Conservation (phyloP, 2,888 invertebrate genomes). For the Leptinotarsa peninsularis region DNA sequence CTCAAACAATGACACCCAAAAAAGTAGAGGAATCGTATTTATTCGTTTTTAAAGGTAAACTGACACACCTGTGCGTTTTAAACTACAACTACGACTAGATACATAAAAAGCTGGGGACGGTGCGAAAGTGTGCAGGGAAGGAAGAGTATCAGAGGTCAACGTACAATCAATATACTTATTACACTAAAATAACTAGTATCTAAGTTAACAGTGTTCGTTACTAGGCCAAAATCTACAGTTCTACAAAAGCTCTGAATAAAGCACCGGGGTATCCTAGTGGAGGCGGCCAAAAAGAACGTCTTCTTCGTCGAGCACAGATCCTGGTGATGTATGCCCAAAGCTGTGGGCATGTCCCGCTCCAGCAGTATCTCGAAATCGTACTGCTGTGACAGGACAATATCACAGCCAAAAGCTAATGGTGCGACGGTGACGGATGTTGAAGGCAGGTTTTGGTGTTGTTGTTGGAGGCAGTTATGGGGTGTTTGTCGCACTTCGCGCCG, state of each 20-base stretch:
- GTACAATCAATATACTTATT: conserved; percentile 48
- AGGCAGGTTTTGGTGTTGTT: conserved; percentile 33
- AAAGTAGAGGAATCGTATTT: conserved; percentile 20
- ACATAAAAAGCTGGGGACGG: conserved; percentile 47
- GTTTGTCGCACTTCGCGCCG: conserved; percentile 31
- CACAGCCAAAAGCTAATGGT: conserved; percentile 69
- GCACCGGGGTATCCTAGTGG: conserved; percentile 30
- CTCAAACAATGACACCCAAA: conserved; percentile 39
- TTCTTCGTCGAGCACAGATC: conserved; percentile 11
- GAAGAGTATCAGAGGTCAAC: conserved; percentile 39
- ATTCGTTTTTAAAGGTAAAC: conserved; percentile 20
- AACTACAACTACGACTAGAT: conserved; percentile 49
- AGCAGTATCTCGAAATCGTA: conserved; percentile 88
- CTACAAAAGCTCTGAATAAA: conserved; percentile 18
- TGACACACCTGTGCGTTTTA: conserved; percentile 40
- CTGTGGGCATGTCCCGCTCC: conserved; percentile 90
- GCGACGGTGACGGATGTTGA: conserved; percentile 27
- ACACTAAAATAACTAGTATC: conserved; percentile 29
- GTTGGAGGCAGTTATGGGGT: conserved; percentile 52
- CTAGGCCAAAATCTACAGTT: conserved; percentile 29
- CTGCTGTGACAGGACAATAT: conserved; percentile 99
- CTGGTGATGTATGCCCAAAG: conserved; percentile 45
- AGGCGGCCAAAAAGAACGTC: conserved; percentile 4
- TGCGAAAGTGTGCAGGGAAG: conserved; percentile 29
- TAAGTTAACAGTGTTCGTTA: conserved; percentile 39